Conservation (phyloP, 2,888 invertebrate genomes). For the Lepetodrilus schrolli region DNA sequence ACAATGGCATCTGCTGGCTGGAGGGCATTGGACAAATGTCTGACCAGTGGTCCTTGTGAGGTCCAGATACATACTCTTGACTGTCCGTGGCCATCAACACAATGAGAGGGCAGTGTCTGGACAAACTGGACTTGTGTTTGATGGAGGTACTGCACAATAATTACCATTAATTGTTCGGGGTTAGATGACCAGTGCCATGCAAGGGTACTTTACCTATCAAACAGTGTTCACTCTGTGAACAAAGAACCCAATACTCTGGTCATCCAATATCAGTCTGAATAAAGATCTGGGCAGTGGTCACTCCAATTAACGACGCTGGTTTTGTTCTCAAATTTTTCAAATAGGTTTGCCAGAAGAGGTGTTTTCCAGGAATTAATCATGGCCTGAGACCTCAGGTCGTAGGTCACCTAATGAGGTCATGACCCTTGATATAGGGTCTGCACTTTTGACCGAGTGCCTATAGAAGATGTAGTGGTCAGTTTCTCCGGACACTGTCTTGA, state of each 20-base stretch:
- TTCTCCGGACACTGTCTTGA: neutral
- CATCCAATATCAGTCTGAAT: neutral
- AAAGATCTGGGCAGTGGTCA: neutral
- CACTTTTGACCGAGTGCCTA: constrained; percentile 42
- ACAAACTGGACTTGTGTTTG: constrained; percentile 14
- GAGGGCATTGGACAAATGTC: neutral
- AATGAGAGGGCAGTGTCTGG: neutral
- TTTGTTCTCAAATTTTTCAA: constrained; percentile 23
- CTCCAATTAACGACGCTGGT: constrained; percentile 32
- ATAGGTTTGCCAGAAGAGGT: neutral
- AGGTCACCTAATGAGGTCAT: constrained; percentile 43
- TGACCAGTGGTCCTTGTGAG: constrained; percentile 2
- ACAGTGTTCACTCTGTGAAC: neutral
- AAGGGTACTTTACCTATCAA: neutral
- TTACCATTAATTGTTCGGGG: neutral
- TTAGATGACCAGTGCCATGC: neutral
- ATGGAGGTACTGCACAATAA: neutral
- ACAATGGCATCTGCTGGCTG: neutral
- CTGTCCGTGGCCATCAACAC: neutral
- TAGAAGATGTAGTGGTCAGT: constrained; percentile 18
- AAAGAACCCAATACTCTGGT: constrained; percentile 2
- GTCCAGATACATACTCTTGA: neutral
- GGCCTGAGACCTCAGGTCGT: constrained; percentile 40
- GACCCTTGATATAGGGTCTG: constrained; percentile 32
- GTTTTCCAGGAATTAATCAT: constrained; percentile 43